These are phyloP conservation scores for Phortica variegata DNA, from an alignment of 1,140 invertebrate species.

Conservation along the genomic window DNA sequence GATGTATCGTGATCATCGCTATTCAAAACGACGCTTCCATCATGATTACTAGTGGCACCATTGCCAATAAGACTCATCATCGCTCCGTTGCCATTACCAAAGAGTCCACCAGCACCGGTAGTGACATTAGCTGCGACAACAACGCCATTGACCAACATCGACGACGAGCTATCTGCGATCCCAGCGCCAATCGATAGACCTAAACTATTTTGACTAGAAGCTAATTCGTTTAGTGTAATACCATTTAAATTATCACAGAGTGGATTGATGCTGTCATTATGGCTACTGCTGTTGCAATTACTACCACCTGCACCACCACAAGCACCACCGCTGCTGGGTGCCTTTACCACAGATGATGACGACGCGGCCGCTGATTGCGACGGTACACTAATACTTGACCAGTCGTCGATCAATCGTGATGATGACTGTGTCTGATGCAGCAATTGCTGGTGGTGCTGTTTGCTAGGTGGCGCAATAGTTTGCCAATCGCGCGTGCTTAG, in stretches of 20 bases:
- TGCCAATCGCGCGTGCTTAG: constrained; percentile 46
- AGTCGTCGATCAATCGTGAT: not conserved
- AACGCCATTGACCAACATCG: constrained; percentile 49
- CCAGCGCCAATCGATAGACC: constrained; percentile 32
- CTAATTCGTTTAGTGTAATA: constrained; percentile 57
- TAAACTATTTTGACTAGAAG: constrained; percentile 57
- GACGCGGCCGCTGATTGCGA: constrained; percentile 5
- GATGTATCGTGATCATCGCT: constrained; percentile 58
- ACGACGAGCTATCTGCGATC: constrained; percentile 31
- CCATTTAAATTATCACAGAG: constrained; percentile 58
- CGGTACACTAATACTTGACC: not conserved
- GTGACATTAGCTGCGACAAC: constrained; percentile 38
- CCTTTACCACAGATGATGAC: constrained; percentile 5
- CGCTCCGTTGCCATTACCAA: not conserved
- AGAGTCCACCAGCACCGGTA: constrained; percentile 1
- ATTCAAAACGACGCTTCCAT: constrained; percentile 10
- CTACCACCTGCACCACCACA: constrained; percentile 26
- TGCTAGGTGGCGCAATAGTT: constrained; percentile 50
- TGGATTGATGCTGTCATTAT: constrained; percentile 46
- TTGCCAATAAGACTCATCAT: constrained; percentile 20
- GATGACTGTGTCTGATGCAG: constrained; percentile 22
- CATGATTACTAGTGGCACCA: no score
- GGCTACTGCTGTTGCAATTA: constrained; percentile 19
- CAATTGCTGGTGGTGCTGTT: constrained; percentile 23
- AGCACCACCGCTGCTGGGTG: constrained; percentile 17